phyloP scores from a whole-genome alignment of 2,113 vertebrate genomes.

The Calyptommatus sinebrachiatus region DNA sequence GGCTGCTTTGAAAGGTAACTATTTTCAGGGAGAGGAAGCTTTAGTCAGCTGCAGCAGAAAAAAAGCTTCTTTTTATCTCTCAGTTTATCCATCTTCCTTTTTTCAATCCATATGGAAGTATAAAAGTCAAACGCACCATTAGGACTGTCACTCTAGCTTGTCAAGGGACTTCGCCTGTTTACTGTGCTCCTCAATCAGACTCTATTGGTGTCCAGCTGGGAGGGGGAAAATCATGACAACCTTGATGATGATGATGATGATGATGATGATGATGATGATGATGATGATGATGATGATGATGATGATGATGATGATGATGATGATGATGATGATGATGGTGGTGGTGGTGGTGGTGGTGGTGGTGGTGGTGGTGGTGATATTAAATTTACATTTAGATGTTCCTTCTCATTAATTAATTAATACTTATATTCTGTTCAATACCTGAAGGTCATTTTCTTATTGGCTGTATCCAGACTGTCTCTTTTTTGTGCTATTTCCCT shows the following conservation, averaged over 20 bases:
- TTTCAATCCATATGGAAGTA: conserved; percentile 21
- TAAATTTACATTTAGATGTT: conserved; percentile 37
- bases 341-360: too few species aligned
- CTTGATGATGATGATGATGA: neutral
- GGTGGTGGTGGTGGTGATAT: too few species aligned
- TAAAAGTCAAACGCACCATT: conserved; percentile 43
- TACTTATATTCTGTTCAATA: too few species aligned
- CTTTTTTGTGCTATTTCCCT: conserved; percentile 11
- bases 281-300: conserved; percentile 9
- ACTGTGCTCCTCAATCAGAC: conserved; percentile 47
- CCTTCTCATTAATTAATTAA: neutral
- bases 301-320: conserved; percentile 13
- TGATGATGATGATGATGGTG: neutral
- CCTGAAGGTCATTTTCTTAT: too few species aligned
- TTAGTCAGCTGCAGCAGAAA: conserved; percentile 16
- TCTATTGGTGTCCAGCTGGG: conserved; percentile 9
- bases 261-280: conserved; percentile 6
- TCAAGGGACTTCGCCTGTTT: neutral
- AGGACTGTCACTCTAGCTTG: conserved; percentile 42
- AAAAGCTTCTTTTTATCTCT: neutral
- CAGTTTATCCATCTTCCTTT: conserved; percentile 9
- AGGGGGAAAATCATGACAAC: conserved; percentile 36
- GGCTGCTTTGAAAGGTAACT: conserved; percentile 4
- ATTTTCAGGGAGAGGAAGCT: conserved; percentile 18
- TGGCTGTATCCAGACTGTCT: too few species aligned